These are phyloP conservation scores for Eurystomus glaucurus DNA, from an alignment of 2,797 vertebrate species.

Conservation along the genomic window DNA sequence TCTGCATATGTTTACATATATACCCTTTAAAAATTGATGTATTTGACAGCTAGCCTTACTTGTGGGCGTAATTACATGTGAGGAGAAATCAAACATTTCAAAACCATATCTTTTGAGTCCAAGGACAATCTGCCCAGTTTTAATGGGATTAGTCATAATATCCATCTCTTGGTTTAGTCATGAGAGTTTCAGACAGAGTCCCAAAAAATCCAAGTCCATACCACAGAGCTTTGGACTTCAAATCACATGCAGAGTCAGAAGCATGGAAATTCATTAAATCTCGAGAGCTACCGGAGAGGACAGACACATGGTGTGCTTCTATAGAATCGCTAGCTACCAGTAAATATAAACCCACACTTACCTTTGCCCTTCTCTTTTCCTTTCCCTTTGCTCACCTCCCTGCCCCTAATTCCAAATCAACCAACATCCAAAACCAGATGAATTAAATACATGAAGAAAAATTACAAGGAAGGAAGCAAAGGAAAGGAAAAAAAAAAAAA, in stretches of 20 bases:
- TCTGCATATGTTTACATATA: neutral
- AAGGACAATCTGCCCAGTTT: neutral
- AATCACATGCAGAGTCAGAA: constrained; percentile 14
- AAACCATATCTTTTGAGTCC: neutral
- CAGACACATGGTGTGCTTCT: neutral
- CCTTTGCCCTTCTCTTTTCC: neutral
- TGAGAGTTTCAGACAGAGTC: neutral
- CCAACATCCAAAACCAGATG: neutral
- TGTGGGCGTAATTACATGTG: neutral
- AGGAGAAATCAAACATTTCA: neutral
- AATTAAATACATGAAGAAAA: neutral
- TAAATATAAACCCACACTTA: neutral
- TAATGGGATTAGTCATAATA: neutral
- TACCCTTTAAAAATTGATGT: rapidly evolving
- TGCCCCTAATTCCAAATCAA: neutral
- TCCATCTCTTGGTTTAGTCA: neutral
- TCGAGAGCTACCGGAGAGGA: neutral
- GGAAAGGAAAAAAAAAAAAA: neutral
- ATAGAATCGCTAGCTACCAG: neutral
- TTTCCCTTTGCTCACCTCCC: neutral
- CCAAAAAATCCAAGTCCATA: neutral
- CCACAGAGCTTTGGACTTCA: constrained; percentile 40
- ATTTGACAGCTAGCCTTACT: neutral
- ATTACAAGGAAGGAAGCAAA: neutral
- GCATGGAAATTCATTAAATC: neutral